Evolutionary conservation across 1,140 invertebrate genomes (phyloP), one percentile per base, ranked within the genome.

Genomic region (Hormaphis cornu): DNA sequence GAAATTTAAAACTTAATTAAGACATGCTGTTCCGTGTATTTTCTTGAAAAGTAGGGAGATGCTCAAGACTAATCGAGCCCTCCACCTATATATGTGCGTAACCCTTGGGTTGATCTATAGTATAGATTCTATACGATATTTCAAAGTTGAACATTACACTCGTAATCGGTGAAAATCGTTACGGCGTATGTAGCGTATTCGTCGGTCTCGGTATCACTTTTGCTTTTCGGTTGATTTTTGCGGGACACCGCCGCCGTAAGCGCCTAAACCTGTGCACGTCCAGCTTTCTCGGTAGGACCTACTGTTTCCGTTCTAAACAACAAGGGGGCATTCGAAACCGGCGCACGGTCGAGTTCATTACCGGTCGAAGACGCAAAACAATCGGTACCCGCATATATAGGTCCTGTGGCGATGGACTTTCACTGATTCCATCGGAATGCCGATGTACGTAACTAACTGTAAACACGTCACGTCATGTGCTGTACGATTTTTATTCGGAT

Each of bases 251-350:
- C 12, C 6, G 12, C 7, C 18, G 9, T 33, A 33, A 4, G 4
- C 4, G 5, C 30, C 30, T 6, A 6, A 18, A n/a, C 20, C n/a
- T n/a, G n/a, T n/a, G n/a, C n/a, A n/a, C n/a, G n/a, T n/a, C 7
- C 26, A 48, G 44, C 61, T 66, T 66, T 66, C 61, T 66, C 44
- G 18, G 8, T 24, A n/a, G 18, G 16, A 46, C 18, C 42, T 46
- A 4, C 42, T n/a, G 26, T 58, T 58, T 35, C 26, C 42, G 18
- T 48, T 48, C 44, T 46, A 50, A 48, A 48, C 61, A 48, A 35
- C n/a, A n/a, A n/a, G n/a, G n/a, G 44, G 44, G 28, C 28, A 66
- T 66, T 66, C 61, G 61, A 66, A 66, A 66, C 44, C 61, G 16
- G 24, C 28, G 20, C 18, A n/a, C 6, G 12, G 42, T 35, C 12